phyloP scores from a whole-genome alignment of 2,888 invertebrate genomes.

The Aromia moschata region DNA sequence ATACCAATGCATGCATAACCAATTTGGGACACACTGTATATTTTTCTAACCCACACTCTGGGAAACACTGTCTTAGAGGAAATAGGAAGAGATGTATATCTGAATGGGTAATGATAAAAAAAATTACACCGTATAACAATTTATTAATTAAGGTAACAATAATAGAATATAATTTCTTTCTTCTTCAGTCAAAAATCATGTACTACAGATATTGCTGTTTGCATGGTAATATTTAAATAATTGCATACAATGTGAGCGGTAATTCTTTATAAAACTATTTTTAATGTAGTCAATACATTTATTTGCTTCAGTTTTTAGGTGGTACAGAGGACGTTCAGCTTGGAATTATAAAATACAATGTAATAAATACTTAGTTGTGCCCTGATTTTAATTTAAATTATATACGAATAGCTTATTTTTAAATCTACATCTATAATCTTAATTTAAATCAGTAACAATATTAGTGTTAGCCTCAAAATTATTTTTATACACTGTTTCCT shows the following conservation, averaged over 20 bases:
- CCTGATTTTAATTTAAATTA: constrained; percentile 21
- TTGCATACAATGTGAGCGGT: constrained; percentile 20
- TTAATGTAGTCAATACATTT: constrained; percentile 2
- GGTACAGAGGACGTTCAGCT: constrained; percentile 20
- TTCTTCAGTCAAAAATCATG: constrained; percentile 29
- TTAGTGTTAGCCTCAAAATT: no score
- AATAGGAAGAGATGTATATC: no score
- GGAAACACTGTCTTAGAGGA: no score
- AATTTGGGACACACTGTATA: no score
- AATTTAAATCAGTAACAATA: constrained; percentile 5
- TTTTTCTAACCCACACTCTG: no score
- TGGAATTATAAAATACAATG: constrained; percentile 14
- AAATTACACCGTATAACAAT: constrained; percentile 28
- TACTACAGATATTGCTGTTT: constrained; percentile 32
- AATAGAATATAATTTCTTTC: constrained; percentile 27
- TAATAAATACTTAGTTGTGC: constrained; percentile 14
- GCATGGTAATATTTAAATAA: constrained; percentile 19
- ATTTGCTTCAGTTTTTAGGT: constrained; percentile 11
- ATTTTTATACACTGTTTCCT: not conserved
- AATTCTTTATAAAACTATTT: constrained; percentile 16
- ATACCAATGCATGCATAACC: no score
- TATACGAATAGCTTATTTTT: constrained; percentile 2
- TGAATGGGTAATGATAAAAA: no score
- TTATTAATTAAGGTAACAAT: constrained; percentile 32
- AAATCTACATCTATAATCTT: constrained; percentile 9